Base-by-base conservation (phyloP, 2,888 invertebrate species). In the Himalopsyche tibetana region DNA sequence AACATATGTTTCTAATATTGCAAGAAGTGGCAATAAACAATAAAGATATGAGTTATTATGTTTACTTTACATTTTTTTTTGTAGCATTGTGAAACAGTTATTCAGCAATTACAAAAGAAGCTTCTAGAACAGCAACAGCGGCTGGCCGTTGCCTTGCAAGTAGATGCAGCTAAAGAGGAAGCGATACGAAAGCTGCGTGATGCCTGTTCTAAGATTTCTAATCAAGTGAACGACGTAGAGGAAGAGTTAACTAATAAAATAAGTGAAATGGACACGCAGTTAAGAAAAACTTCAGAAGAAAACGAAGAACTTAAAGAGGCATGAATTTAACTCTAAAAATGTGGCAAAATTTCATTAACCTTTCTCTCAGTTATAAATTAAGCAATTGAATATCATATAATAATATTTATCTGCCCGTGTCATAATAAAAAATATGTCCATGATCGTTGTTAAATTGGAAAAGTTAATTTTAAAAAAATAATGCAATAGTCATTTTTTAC, bases 41-140 rank as follows among this genome's bases (percentile, higher is more conserved):
- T 40, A 40, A 40, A 45, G 11, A 45, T 45, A 45, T 45, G 45
- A 45, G 9, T 45, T 11, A 9, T 11, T 9, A 45, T 45, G 45
- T 83, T 82, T 85, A 80, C 45, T 82, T 81, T 83, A 81, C 40
- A 63, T 82, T 86, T 89, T 90, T 80, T 87, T 91, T 91, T 11
- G 80, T 90, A 96, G 95, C 96, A 96, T 90, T 96, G 96, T 89
- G 97, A 97, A 91, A 94, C 95, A 87, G 92, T 96, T 89, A 96
- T 97, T 83, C 95, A 96, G 89, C 94, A 95, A 83, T 91, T 97
- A 1, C 97, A 97, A 90, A 94, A 94, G 89, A 95, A 95, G 89
- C 91, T 96, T 82, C 91, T 97, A 42, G 96, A 97, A 89, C 95
- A 96, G 89, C 96, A 97, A 90, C 96, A 97, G 90, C 95, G 95